phyloP scores from a whole-genome alignment of 1,140 invertebrate genomes.

The Tetraneura akinire region DNA sequence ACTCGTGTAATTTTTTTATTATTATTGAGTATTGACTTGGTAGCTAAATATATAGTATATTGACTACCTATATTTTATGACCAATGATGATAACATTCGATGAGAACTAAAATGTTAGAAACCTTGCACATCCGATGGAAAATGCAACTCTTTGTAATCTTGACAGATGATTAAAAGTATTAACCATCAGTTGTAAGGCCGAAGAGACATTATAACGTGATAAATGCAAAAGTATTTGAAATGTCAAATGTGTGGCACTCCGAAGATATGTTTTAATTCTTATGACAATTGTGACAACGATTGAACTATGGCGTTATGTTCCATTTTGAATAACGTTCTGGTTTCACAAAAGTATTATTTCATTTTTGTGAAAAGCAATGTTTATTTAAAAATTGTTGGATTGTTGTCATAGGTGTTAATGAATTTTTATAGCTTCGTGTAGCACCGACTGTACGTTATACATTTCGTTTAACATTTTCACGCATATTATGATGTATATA shows the following conservation, averaged over 20 bases:
- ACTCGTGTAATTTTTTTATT: too few relatives aligned
- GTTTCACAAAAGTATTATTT: too few relatives aligned
- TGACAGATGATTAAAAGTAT: slow-evolving; percentile 37
- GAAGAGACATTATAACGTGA: slow-evolving; percentile 17
- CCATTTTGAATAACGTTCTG: too few relatives aligned
- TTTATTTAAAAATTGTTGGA: too few relatives aligned
- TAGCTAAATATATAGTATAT: too few relatives aligned
- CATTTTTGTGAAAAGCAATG: too few relatives aligned
- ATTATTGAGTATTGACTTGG: too few relatives aligned
- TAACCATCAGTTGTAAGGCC: slow-evolving; percentile 44
- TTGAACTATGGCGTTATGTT: neutral
- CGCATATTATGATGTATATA: too few relatives aligned
- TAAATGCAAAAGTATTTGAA: neutral
- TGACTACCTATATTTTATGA: slow-evolving; percentile 1
- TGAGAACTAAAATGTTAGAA: slow-evolving; percentile 42
- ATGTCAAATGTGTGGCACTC: neutral
- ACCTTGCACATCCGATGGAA: slow-evolving; percentile 46
- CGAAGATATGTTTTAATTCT: neutral
- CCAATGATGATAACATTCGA: slow-evolving; percentile 33
- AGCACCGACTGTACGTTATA: neutral
- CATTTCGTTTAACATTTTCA: neutral
- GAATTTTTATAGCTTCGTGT: neutral
- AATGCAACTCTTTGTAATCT: slow-evolving; percentile 47
- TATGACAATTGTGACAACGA: neutral
- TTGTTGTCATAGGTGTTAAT: neutral